These are phyloP conservation scores for Tortrix viridana DNA, from an alignment of 2,888 invertebrate species.

Conservation along the genomic window DNA sequence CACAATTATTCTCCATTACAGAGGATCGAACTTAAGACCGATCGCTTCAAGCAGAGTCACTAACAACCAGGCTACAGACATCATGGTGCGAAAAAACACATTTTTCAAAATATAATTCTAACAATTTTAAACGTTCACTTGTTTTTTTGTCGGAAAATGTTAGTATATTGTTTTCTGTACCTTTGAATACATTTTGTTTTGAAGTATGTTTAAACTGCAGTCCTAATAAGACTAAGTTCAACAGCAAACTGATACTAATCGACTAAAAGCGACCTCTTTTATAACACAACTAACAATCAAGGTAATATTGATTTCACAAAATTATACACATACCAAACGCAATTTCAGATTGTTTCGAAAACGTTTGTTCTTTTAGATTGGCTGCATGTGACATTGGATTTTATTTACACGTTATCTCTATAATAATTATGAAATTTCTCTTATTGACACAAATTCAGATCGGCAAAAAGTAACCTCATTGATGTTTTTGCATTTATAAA, in stretches of 20 bases:
- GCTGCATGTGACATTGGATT: conserved; percentile 4
- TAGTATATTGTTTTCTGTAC: neutral
- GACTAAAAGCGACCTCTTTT: conserved; percentile 8
- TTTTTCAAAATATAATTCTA: too few species aligned
- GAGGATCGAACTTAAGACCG: too few species aligned
- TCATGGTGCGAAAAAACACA: too few species aligned
- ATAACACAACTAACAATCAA: conserved; percentile 19
- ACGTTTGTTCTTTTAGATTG: conserved; percentile 1
- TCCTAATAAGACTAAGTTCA: neutral
- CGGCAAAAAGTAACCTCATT: neutral
- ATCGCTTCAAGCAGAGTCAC: too few species aligned
- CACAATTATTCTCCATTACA: too few species aligned
- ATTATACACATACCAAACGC: conserved; percentile 3
- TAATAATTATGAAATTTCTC: neutral
- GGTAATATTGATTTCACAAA: conserved; percentile 32
- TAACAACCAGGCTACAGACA: too few species aligned
- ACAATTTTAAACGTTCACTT: too few species aligned
- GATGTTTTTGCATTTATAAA: neutral
- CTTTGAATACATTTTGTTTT: conserved; percentile 22
- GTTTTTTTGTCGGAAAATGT: neutral
- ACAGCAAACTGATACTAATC: conserved; percentile 15
- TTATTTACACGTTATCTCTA: neutral
- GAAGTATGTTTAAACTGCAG: neutral
- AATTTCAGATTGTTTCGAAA: conserved; percentile 1
- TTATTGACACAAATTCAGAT: conserved; percentile 2